Evolutionary conservation across 2,888 invertebrate genomes (phyloP).

Genomic region (Cepaea hortensis): DNA sequence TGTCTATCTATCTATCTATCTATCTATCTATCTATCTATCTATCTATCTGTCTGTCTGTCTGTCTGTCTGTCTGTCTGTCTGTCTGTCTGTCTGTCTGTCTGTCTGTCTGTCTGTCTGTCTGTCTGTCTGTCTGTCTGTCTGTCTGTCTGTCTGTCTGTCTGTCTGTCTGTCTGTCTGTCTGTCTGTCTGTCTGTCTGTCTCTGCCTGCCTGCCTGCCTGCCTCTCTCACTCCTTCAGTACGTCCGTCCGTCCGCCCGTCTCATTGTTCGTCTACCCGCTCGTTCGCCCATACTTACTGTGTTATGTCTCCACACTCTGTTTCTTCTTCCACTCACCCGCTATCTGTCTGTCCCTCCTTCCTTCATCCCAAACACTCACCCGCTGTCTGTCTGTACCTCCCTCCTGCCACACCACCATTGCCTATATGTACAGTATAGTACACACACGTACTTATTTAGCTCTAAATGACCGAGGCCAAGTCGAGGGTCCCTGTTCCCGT

Average conservation of each 20-base stretch:
- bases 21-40: constrained; percentile 19
- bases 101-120: too few relatives aligned
- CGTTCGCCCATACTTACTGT: too few relatives aligned
- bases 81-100: too few relatives aligned
- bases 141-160: too few relatives aligned
- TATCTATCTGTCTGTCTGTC: constrained; percentile 12
- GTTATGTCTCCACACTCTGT: background rate
- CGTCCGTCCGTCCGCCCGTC: constrained; percentile 2
- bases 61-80: background rate
- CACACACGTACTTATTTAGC: too few relatives aligned
- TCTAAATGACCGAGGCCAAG: too few relatives aligned
- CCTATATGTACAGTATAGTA: too few relatives aligned
- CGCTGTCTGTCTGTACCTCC: background rate
- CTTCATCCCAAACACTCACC: too few relatives aligned
- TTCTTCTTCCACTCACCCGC: background rate
- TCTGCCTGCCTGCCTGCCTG: background rate
- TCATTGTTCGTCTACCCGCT: background rate
- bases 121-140: too few relatives aligned
- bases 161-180: too few relatives aligned
- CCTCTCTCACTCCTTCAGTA: background rate
- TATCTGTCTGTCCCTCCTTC: background rate
- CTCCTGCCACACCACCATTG: background rate
- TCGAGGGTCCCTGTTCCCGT: too few relatives aligned
- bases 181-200: too few relatives aligned
- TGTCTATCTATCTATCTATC: constrained; percentile 16